Evolutionary conservation across 30 jellyfish, hydroid and myxozoan genomes (phyloP).

Genomic region (Chironex yamaguchii): DNA sequence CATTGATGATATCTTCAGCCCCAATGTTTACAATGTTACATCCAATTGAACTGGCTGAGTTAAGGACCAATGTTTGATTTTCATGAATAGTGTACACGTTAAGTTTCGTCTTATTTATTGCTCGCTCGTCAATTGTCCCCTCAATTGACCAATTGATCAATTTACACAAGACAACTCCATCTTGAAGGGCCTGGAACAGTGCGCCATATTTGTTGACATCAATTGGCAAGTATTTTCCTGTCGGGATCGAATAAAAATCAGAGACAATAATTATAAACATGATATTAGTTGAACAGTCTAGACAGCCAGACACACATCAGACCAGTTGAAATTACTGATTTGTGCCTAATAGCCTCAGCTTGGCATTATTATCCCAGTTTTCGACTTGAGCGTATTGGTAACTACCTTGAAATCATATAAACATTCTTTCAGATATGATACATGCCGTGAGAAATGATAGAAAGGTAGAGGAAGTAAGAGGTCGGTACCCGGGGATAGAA

Average conservation of each 20-base stretch:
- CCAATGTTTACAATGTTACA: conserved; percentile 77
- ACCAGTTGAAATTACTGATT: too few species aligned
- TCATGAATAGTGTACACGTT: conserved; percentile 72
- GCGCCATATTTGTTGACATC: conserved; percentile 36
- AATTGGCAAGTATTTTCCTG: conserved; percentile 44
- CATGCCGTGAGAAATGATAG: too few species aligned
- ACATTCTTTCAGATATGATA: too few species aligned
- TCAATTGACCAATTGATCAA: conserved; percentile 71
- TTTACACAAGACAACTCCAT: conserved; percentile 83
- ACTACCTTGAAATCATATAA: too few species aligned
- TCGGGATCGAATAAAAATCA: background rate
- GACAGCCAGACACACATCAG: background rate
- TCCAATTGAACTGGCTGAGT: conserved; percentile 81
- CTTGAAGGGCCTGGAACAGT: conserved; percentile 37
- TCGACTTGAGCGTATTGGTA: too few species aligned
- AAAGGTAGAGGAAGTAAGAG: too few species aligned
- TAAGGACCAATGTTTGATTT: conserved; percentile 72
- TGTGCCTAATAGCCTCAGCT: too few species aligned
- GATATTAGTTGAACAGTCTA: too few species aligned
- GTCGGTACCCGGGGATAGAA: too few species aligned
- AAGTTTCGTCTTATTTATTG: conserved; percentile 68
- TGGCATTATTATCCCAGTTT: too few species aligned
- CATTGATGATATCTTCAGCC: conserved; percentile 70
- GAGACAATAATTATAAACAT: too few species aligned
- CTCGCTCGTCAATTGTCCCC: conserved; percentile 83